Evolutionary conservation across 1,140 invertebrate species (phyloP).

Genomic region (Drosophila asahinai): DNA sequence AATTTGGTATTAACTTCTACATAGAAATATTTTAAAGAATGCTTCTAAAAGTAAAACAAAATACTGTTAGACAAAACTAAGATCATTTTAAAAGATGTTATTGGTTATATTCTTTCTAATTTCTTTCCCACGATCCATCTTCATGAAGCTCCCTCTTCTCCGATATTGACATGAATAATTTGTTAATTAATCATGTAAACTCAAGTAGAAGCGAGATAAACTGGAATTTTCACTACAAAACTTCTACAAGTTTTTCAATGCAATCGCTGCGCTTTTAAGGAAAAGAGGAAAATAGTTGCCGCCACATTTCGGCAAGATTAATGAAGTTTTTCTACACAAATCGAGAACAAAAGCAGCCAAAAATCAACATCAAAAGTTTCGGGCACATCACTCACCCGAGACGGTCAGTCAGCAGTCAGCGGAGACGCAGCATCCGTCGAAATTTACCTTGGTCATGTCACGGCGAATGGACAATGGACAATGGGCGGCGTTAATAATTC

Average conservation of each 20-base stretch:
- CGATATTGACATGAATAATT: conserved; percentile 68
- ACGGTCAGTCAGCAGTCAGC: conserved; percentile 22
- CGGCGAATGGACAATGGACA: conserved; percentile 68
- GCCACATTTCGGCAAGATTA: conserved; percentile 73
- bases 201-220: conserved; percentile 32
- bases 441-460: conserved; percentile 78
- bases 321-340: conserved; percentile 69
- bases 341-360: conserved; percentile 65
- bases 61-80: too few species aligned
- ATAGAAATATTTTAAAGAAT: too few species aligned
- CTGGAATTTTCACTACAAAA: conserved; percentile 55
- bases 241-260: conserved; percentile 34
- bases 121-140: conserved; percentile 68
- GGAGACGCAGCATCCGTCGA: conserved; percentile 60
- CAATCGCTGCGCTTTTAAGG: conserved; percentile 57
- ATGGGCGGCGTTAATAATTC: conserved; percentile 82
- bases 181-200: conserved; percentile 77
- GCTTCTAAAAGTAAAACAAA: too few species aligned
- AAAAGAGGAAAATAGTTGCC: conserved; percentile 14
- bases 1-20: too few species aligned
- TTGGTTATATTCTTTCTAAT: conserved; percentile 7
- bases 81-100: too few species aligned
- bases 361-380: conserved; percentile 60
- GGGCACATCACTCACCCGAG: conserved; percentile 39
- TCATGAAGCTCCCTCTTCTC: background rate